These are phyloP conservation scores for Bombus sibiricus DNA, from an alignment of 1,140 invertebrate genomes.

Conservation along the genomic window DNA sequence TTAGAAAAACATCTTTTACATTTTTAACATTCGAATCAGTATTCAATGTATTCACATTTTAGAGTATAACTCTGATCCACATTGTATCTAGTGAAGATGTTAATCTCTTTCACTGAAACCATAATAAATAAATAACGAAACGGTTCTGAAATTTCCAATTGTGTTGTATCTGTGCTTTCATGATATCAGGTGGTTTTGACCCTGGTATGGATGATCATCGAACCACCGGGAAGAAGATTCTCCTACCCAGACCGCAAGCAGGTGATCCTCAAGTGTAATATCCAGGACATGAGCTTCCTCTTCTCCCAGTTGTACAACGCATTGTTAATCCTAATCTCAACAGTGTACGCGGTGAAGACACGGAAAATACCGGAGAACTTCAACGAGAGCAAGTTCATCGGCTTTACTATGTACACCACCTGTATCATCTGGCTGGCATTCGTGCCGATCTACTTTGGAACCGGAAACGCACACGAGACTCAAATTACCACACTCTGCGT, in stretches of 20 bases:
- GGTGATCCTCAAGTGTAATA: conserved; percentile 87
- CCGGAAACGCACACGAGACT: conserved; percentile 87
- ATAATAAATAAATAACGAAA: no score
- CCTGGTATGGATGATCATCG: conserved; percentile 84
- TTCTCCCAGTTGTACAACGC: conserved; percentile 90
- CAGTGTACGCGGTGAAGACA: conserved; percentile 90
- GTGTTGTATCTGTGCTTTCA: not conserved
- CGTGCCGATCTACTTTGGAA: conserved; percentile 89
- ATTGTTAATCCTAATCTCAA: conserved; percentile 88
- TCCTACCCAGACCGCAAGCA: conserved; percentile 82
- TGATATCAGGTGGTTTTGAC: conserved; percentile 77
- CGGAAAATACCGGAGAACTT: conserved; percentile 91
- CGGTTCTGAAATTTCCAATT: not conserved
- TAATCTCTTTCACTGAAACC: not conserved
- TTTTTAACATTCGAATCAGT: no score
- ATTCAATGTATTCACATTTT: no score
- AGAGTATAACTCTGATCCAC: no score
- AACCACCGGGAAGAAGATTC: conserved; percentile 86
- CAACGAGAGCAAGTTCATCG: conserved; percentile 89
- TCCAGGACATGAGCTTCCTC: conserved; percentile 86
- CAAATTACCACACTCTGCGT: conserved; percentile 89
- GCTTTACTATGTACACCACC: conserved; percentile 91
- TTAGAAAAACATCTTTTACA: no score
- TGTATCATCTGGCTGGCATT: conserved; percentile 91
- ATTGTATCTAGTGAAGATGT: not conserved